A percentile compares a stretch with the other conserved stretches of the same genome.
Evolutionary conservation across 37 sponge, comb jelly and placozoan species (phyloP).

Genomic region (Sycon ciliatum): DNA sequence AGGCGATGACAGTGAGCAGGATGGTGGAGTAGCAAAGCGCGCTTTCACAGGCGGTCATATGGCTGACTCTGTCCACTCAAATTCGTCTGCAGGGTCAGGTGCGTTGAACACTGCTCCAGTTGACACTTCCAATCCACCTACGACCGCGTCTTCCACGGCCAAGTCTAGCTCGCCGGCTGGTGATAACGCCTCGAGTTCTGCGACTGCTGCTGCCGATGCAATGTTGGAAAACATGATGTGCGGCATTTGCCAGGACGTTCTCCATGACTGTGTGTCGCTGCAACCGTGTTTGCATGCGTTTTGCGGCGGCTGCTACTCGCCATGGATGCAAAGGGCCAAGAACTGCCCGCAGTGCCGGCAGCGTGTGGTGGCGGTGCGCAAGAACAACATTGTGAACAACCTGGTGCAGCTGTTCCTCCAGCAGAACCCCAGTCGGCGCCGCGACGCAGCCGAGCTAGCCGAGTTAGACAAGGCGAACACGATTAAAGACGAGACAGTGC

Average conservation of each 20-base stretch:
- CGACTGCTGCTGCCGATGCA: slow-evolving; percentile 20
- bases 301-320: slow-evolving; percentile 89
- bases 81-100: no score
- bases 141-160: no score
- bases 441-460: slow-evolving; percentile 62
- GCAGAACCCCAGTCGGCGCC: slow-evolving; percentile 66
- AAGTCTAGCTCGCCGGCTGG: no score
- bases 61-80: no score
- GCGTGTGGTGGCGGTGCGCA: slow-evolving; percentile 56
- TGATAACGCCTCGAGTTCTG: background rate
- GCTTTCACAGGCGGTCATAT: no score
- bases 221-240: slow-evolving; percentile 64
- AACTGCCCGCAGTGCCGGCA: slow-evolving; percentile 77
- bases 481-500: slow-evolving; percentile 70
- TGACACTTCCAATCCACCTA: no score
- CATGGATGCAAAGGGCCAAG: slow-evolving; percentile 75
- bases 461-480: slow-evolving; percentile 77
- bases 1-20: no score
- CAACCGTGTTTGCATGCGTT: slow-evolving; percentile 90
- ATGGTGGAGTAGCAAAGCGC: no score
- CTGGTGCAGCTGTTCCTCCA: slow-evolving; percentile 67
- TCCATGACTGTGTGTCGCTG: slow-evolving; percentile 74
- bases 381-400: slow-evolving; percentile 85
- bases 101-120: no score
- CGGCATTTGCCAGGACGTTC: slow-evolving; percentile 73